phyloP scores from a whole-genome alignment of 2,797 vertebrate species.

The Gallinago stenura region DNA sequence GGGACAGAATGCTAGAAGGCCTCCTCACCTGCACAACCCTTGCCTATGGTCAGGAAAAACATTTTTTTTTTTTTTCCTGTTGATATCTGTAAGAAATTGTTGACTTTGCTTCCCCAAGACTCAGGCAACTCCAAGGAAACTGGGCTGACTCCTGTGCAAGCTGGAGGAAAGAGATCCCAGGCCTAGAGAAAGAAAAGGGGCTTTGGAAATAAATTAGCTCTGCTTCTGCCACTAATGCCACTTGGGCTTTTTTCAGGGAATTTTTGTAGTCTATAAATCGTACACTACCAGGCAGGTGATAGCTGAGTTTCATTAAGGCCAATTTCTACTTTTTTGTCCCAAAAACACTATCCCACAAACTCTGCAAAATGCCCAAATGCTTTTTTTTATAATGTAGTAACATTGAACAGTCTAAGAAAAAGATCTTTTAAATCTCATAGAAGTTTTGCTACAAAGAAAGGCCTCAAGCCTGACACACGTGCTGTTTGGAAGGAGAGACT shows the following conservation, averaged over 20 bases:
- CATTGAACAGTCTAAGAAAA: background rate
- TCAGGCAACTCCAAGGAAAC: background rate
- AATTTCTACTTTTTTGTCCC: background rate
- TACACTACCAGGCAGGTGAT: background rate
- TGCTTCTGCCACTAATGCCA: background rate
- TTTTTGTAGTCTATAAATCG: background rate
- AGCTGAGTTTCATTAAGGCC: background rate
- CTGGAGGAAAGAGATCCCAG: background rate
- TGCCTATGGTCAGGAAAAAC: background rate
- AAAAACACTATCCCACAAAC: background rate
- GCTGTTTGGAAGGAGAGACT: background rate
- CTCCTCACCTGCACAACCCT: background rate
- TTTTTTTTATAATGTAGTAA: background rate
- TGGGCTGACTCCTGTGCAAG: background rate
- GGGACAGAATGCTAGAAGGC: background rate
- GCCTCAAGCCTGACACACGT: background rate
- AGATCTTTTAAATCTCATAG: background rate
- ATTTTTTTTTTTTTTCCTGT: background rate
- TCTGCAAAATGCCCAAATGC: background rate
- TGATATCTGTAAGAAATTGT: background rate
- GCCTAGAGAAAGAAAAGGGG: background rate
- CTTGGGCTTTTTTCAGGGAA: background rate
- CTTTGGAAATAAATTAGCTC: background rate
- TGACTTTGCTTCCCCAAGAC: background rate
- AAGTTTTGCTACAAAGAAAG: background rate